Base-by-base conservation (phyloP, 2,888 invertebrate species). In the Heliconius cydno region DNA sequence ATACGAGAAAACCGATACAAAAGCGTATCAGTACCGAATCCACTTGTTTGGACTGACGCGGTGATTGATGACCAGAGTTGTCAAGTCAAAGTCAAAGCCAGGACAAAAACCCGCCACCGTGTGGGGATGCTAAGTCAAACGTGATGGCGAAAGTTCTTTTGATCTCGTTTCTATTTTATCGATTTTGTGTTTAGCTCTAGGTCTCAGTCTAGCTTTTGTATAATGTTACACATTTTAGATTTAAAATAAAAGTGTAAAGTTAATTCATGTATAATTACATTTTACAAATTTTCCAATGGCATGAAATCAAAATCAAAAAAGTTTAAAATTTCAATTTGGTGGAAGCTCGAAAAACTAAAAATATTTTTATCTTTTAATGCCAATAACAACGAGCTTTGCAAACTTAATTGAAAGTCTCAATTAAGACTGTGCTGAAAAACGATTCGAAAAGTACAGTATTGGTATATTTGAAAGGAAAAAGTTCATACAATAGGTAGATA, bases 51-150 rank as follows among this genome's bases (percentile, higher is more conserved):
- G 60, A n/a, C 60, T 52, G 52, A 52, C 52, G 19, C 52, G 52
- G 73, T 73, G 73, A 73, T 73, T 73, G 73, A 73, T 73, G 73
- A 73, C 3, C n/a, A 25, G 57, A 73, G n/a, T 72, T 72, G 7
- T 15, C n/a, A 60, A 73, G 73, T 60, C 73, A 30, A 73, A 73
- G 25, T 57, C 30, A 73, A 34, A 25, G 25, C 19, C 13, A 38
- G 3, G 5, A 60, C 30, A 73, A 73, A 30, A 57, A 38, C 60
- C n/a, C 15, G 60, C 15, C 60, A 25, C 7, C 25, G 38, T 73
- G 38, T 73, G 73, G 25, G 38, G 15, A 38, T n/a, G 73, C n/a
- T n/a, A 73, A 73, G 38, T 73, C 73, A 60, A 3, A 60, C 13
- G 72, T 60, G n/a, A 25, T 60, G n/a, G 34, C 6, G 22, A 57